These are phyloP conservation scores for Drosophila meridiana DNA, from an alignment of 2,888 invertebrate species.

Conservation along the genomic window DNA sequence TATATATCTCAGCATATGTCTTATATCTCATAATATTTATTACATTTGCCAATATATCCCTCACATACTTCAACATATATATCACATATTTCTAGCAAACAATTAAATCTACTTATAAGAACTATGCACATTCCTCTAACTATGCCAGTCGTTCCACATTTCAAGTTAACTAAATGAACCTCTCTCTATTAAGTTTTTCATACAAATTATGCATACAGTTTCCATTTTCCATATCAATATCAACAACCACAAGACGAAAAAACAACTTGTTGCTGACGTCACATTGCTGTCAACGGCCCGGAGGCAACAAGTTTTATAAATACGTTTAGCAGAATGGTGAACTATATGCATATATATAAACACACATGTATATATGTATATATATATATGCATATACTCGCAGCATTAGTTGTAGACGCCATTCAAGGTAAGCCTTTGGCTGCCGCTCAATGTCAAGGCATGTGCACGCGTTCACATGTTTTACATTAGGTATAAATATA, in stretches of 20 bases:
- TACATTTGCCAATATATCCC: no score
- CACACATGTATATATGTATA: background rate
- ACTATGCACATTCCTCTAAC: background rate
- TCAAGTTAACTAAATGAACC: slow-evolving; percentile 38
- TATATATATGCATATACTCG: background rate
- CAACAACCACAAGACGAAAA: slow-evolving; percentile 8
- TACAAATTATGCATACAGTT: slow-evolving; percentile 22
- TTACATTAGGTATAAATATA: slow-evolving; percentile 31
- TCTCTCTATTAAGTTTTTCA: slow-evolving; percentile 4
- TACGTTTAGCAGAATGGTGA: slow-evolving; percentile 42
- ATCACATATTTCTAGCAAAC: background rate
- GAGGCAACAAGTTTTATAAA: slow-evolving; percentile 38
- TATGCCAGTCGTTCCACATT: slow-evolving; percentile 21
- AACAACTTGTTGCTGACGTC: slow-evolving; percentile 44
- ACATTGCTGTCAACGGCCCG: slow-evolving; percentile 38
- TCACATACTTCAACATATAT: background rate
- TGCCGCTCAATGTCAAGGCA: slow-evolving; percentile 41
- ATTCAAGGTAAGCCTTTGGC: slow-evolving; percentile 55
- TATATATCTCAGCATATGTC: background rate
- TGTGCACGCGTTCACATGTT: slow-evolving; percentile 26
- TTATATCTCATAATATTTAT: background rate
- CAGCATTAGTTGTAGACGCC: slow-evolving; percentile 16
- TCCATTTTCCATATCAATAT: slow-evolving; percentile 27
- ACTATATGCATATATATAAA: slow-evolving; percentile 35
- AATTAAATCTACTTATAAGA: background rate